Base-by-base conservation (phyloP, 2,888 invertebrate genomes). In the Cerceris rybyensis region DNA sequence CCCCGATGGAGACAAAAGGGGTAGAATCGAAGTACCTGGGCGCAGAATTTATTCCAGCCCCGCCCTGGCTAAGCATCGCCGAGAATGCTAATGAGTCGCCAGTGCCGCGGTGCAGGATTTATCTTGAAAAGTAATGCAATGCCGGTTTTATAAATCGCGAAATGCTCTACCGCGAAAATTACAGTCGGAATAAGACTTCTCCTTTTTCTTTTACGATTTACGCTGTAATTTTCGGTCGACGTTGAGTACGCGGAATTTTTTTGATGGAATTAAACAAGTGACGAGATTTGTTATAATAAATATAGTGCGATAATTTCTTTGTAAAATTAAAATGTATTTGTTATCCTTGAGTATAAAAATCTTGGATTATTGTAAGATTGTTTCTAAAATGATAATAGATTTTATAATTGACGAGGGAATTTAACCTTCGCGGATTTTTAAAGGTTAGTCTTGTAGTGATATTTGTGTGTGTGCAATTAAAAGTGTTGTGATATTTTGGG, bases 31-130 rank as follows among this genome's bases (percentile, higher is more conserved):
- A 79, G 78, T 76, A 75, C 74, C 76, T 60, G 77, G 61, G 70
- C 74, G 64, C 60, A 57, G 81, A 80, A 83, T 81, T 83, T 84
- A 84, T 83, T 81, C 77, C 68, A 65, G 70, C 75, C 70, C 83
- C 81, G 81, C 80, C 77, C 70, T 60, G 65, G 58, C 68, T 81
- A 79, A 75, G 69, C 66, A 60, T 67, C 73, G 81, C 59, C 43
- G 73, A 59, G 83, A 81, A 84, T 84, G 81, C 69, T 84, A 84
- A 84, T 81, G 83, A 84, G 80, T 75, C 71, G 67, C 55, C 68
- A 69, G 1, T 41, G 69, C 63, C 68, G 71, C 17, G 61, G 73
- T 57, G 69, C 60, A 46, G 65, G 64, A 78, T 77, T 83, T 76
- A 73, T 59, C 81, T 69, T 67, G 69, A 57, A 66, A 77, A 67